Conservation (phyloP, 92 coral and sea anemone genomes). For the Porites lobata region DNA sequence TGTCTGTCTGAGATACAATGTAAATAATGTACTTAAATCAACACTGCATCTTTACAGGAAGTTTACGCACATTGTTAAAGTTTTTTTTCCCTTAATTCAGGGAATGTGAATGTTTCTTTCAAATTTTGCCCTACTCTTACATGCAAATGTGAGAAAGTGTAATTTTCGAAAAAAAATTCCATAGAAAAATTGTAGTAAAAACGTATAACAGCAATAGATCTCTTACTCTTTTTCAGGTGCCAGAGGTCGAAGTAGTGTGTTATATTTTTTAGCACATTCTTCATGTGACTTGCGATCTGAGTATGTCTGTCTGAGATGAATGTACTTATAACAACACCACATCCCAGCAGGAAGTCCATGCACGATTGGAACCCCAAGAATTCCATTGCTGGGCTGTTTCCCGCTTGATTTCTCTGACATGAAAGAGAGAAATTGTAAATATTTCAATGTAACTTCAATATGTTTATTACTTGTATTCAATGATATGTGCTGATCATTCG, state of each 20-base stretch:
- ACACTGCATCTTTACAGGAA: too few species aligned
- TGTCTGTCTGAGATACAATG: too few species aligned
- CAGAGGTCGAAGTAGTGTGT: conserved; percentile 72
- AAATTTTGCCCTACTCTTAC: too few species aligned
- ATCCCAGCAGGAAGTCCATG: conserved; percentile 49
- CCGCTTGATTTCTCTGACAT: conserved; percentile 58
- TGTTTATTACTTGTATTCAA: too few species aligned
- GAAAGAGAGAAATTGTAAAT: background rate
- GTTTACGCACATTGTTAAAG: too few species aligned
- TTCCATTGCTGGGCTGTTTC: conserved; percentile 68
- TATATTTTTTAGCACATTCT: conserved; percentile 39
- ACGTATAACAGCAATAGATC: background rate
- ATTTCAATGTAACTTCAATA: background rate
- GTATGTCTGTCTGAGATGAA: conserved; percentile 58
- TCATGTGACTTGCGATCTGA: conserved; percentile 72
- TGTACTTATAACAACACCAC: conserved; percentile 45
- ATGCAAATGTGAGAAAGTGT: too few species aligned
- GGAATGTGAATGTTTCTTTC: too few species aligned
- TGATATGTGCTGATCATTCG: background rate
- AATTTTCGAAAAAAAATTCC: too few species aligned
- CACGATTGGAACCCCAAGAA: conserved; percentile 59
- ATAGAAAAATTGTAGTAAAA: too few species aligned
- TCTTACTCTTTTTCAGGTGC: conserved; percentile 74
- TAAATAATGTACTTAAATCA: too few species aligned
- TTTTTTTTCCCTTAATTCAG: too few species aligned